Conservation (phyloP, 2,888 invertebrate genomes). For the Megalurothrips usitatus region DNA sequence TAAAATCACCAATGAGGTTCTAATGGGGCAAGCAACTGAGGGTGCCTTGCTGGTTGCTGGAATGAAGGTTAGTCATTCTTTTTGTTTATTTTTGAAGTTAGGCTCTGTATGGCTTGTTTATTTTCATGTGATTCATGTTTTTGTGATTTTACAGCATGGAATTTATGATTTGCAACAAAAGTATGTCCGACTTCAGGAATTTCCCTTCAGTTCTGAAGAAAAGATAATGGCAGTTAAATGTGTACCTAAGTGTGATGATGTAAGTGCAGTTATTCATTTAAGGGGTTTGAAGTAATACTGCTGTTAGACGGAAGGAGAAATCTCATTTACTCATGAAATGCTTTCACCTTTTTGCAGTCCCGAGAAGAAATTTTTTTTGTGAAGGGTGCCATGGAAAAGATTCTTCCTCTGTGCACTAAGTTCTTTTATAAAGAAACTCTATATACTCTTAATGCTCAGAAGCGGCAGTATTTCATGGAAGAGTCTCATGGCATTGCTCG, state of each 20-base stretch:
- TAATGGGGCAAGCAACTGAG: conserved; percentile 96
- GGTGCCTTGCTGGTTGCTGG: conserved; percentile 91
- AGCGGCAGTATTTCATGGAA: conserved; percentile 73
- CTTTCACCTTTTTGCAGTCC: conserved; percentile 40
- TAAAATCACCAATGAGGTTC: conserved; percentile 71
- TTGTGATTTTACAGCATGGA: conserved; percentile 59
- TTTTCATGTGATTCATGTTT: background rate
- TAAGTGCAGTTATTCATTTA: conserved; percentile 40
- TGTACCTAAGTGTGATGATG: conserved; percentile 69
- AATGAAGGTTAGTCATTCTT: conserved; percentile 60
- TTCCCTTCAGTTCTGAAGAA: conserved; percentile 95
- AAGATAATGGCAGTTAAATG: conserved; percentile 99
- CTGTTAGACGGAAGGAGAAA: too few relatives aligned
- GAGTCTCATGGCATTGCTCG: conserved; percentile 83
- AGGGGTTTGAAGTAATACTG: background rate
- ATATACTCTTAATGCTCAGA: conserved; percentile 70
- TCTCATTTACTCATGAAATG: too few relatives aligned
- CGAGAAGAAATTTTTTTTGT: conserved; percentile 82
- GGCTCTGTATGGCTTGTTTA: background rate
- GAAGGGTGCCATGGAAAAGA: conserved; percentile 91
- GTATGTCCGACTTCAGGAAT: conserved; percentile 83
- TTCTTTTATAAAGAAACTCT: conserved; percentile 69
- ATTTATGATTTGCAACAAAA: conserved; percentile 75
- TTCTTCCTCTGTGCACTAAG: conserved; percentile 79
- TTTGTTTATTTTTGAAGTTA: background rate